A percentile compares a stretch with the other conserved stretches of the same genome.
These are phyloP conservation scores for Lasioglossum villosulum DNA, from an alignment of 2,888 invertebrate species.

Conservation along the genomic window DNA sequence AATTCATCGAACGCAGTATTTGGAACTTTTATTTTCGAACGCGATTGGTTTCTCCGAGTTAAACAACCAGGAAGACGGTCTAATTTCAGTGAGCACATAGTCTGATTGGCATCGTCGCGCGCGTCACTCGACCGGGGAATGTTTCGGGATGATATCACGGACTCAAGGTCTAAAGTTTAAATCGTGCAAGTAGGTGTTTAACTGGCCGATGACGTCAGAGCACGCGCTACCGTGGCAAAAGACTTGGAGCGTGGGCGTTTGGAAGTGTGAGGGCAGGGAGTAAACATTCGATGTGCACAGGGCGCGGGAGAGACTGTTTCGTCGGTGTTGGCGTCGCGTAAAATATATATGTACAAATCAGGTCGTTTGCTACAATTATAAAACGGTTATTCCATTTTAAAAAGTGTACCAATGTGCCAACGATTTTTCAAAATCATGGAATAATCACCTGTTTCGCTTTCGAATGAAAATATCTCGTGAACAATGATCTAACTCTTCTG, in stretches of 20 bases:
- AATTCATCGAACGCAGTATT: too few relatives aligned
- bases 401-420: too few relatives aligned
- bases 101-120: neutral
- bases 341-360: too few relatives aligned
- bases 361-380: too few relatives aligned
- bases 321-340: neutral
- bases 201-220: conserved; percentile 69
- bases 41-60: neutral
- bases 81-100: neutral
- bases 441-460: too few relatives aligned
- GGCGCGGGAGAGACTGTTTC: neutral
- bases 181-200: conserved; percentile 69
- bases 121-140: neutral
- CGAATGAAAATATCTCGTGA: neutral
- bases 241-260: conserved; percentile 31
- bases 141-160: conserved; percentile 70
- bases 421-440: too few relatives aligned
- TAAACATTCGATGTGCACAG: conserved; percentile 4
- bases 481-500: neutral
- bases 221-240: conserved; percentile 25
- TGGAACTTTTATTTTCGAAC: neutral
- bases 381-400: too few relatives aligned
- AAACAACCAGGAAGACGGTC: neutral
- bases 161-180: conserved; percentile 72
- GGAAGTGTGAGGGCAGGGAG: neutral